Base-by-base conservation (phyloP, 2,888 invertebrate species). In the Ferdinandea cuprea region DNA sequence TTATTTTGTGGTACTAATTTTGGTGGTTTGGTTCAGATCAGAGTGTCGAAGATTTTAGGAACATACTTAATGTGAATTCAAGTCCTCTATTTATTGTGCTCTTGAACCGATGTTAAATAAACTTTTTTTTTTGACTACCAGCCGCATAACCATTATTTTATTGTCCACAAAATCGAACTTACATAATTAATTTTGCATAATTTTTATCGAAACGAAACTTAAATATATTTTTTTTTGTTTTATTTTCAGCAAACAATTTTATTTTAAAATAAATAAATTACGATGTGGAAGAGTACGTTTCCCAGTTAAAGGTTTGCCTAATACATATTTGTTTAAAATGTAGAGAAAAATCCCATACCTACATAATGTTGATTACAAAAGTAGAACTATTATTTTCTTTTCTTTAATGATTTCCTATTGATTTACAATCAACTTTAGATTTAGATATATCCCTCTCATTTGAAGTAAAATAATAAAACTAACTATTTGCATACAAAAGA, bases 291-390 rank as follows among this genome's bases (percentile, higher is more conserved):
- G 44, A 56, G 17, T 69, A 48, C 35, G 50, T 61, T 59, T 37
- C 56, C 69, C 69, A 76, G 76, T 58, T 32, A 63, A 74, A 80
- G 80, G 80, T 80, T 80, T 80, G 80, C 61, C 68, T 63, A 35
- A 68, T 56, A 32, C 32, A 63, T 40, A 69, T 74, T 69, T 76
- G 35, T 69, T 74, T 61, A 37, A 3, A 68, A 50, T 21, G 44
- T 58, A 56, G 63, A 74, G 17, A 44, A 68, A 25, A 52, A 73
- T 54, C 56, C 59, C 59, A 61, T 40, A 63, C 59, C 56, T 40
- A 63, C 11, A 17, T 37, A 48, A 40, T 40, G 40, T 65, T 74
- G 21, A 56, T 66, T 66, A 21, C 40, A 66, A 66, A 56, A 69
- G 69, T 80, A 80, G 80, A 40, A 63, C 44, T 69, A 58, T 40